phyloP scores from a whole-genome alignment of 1,140 invertebrate species.

The Formica exsecta region DNA sequence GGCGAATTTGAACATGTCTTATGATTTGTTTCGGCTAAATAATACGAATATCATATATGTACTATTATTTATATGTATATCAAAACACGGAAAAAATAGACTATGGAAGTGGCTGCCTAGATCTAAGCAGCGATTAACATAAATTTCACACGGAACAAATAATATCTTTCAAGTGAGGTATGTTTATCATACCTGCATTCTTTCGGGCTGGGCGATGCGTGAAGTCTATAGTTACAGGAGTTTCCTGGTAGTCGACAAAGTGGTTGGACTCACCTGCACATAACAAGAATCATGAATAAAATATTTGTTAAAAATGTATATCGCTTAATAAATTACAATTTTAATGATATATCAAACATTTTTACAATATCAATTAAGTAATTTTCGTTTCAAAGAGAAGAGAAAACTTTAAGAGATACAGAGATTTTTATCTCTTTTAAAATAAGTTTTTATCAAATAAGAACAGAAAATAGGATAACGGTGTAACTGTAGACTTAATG shows the following conservation, averaged over 20 bases:
- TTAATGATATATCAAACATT: background rate
- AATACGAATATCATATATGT: background rate
- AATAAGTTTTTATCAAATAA: conserved; percentile 4
- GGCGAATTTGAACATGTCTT: background rate
- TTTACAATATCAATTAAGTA: background rate
- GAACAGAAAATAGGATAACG: conserved; percentile 30
- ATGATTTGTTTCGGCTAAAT: background rate
- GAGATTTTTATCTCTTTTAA: conserved; percentile 4
- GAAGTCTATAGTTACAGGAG: conserved; percentile 54
- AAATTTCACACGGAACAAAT: background rate
- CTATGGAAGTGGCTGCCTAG: background rate
- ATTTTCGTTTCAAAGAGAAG: background rate
- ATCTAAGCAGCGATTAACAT: background rate
- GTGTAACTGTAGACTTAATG: conserved; percentile 45
- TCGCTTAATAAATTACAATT: background rate
- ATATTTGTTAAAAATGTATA: conserved; percentile 1
- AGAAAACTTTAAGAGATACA: background rate
- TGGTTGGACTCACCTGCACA: conserved; percentile 68
- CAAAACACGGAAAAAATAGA: background rate
- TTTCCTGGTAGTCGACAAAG: conserved; percentile 45
- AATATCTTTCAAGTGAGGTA: background rate
- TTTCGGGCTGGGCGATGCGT: conserved; percentile 56
- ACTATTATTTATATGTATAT: too few relatives aligned
- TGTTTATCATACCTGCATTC: conserved; percentile 65
- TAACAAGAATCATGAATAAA: conserved; percentile 24